Evolutionary conservation across 2,888 invertebrate species (phyloP).

Genomic region (Anthrax anthrax): DNA sequence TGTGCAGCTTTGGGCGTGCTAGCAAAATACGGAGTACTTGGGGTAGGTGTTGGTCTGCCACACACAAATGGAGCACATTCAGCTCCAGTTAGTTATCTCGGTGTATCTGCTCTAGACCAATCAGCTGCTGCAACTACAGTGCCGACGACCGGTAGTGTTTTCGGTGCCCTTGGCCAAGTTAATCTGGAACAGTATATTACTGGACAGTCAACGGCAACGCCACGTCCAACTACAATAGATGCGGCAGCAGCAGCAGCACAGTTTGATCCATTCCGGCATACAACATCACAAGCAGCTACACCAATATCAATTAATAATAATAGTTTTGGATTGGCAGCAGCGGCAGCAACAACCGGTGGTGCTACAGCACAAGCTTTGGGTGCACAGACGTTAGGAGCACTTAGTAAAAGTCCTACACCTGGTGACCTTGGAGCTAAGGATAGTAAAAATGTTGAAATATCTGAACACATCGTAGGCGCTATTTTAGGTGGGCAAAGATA

Average conservation of each 20-base stretch:
- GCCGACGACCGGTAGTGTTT: slow-evolving; percentile 45
- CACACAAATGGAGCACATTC: slow-evolving; percentile 36
- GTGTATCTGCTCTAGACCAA: slow-evolving; percentile 34
- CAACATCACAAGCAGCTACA: slow-evolving; percentile 54
- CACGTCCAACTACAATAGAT: slow-evolving; percentile 50
- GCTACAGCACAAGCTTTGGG: slow-evolving; percentile 40
- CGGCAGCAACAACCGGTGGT: slow-evolving; percentile 38
- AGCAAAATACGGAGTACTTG: slow-evolving; percentile 86
- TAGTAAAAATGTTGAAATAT: slow-evolving; percentile 85
- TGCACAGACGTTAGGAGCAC: slow-evolving; percentile 50
- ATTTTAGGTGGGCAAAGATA: slow-evolving; percentile 61
- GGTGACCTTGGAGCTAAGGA: slow-evolving; percentile 65
- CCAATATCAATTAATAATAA: slow-evolving; percentile 72
- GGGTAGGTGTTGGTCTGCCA: slow-evolving; percentile 53
- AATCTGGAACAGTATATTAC: slow-evolving; percentile 43
- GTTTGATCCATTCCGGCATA: slow-evolving; percentile 61
- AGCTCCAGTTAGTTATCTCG: slow-evolving; percentile 31
- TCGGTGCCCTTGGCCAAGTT: slow-evolving; percentile 74
- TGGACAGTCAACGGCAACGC: slow-evolving; percentile 52
- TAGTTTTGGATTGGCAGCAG: slow-evolving; percentile 61
- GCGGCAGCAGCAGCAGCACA: slow-evolving; percentile 48
- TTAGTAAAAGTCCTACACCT: slow-evolving; percentile 71
- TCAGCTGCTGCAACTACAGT: slow-evolving; percentile 30
- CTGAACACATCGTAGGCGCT: slow-evolving; percentile 92
- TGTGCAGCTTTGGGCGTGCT: slow-evolving; percentile 80